Evolutionary conservation across 35 echinoderm and acorn worm genomes (phyloP), one percentile per base, ranked within the genome.

Genomic region (Diadema setosum): DNA sequence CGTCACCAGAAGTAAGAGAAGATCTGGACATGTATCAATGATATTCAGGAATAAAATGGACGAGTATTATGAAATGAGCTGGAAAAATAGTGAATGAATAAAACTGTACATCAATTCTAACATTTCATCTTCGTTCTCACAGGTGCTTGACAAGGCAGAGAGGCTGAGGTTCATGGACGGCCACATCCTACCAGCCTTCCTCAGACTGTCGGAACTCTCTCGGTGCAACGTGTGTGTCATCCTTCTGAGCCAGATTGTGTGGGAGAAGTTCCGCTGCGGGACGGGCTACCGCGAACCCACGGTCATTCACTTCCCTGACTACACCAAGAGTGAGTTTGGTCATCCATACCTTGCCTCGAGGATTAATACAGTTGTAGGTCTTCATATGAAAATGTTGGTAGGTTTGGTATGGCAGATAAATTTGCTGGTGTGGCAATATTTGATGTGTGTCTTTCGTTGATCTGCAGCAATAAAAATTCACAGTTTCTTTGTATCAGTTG

Each of bases 111-210:
- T n/a, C n/a, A n/a, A n/a, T n/a, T n/a, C n/a, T n/a, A n/a, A n/a
- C n/a, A n/a, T n/a, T n/a, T n/a, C n/a, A n/a, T n/a, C n/a, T n/a
- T n/a, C n/a, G n/a, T n/a, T n/a, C n/a, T n/a, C n/a, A n/a, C n/a
- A 97, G 95, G 95, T 97, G 31, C 55, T 97, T 7, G 95, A 97
- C 70, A 97, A 97, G 65, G 95, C 95, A 42, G 95, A 94, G 48
- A 83, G 95, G 30, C 49, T 98, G 20, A 69, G 95, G 46, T 90
- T 91, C 74, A 98, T 98, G 95, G 95, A 98, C 45, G 89, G 81
- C 35, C 90, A 98, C 85, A 70, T 98, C 16, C 52, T 94, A 3
- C 95, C 95, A 59, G 92, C 87, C 0, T 91, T 98, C 32, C 52
- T 98, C 17, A 46, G 92, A 37, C 80, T 98, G 20, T 90, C 91